Percentiles rank a stretch among this genome's conserved stretches.
phyloP scores from a whole-genome alignment of 1,140 invertebrate genomes.

The Diploscapter pachys region DNA sequence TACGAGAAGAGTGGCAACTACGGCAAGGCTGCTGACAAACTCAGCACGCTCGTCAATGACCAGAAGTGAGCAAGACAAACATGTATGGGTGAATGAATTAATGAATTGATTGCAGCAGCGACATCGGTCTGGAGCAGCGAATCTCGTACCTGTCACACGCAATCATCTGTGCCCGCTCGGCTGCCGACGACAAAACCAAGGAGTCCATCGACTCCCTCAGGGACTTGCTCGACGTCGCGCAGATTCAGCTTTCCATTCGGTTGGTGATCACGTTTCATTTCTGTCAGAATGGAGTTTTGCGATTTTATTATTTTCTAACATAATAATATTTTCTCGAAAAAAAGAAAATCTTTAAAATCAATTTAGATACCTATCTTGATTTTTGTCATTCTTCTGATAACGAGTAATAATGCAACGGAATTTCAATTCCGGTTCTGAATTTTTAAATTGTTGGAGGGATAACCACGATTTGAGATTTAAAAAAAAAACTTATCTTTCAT shows the following conservation, averaged over 20 bases:
- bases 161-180: conserved; percentile 73
- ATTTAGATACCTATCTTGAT: too few relatives aligned
- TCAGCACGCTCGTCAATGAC: conserved; percentile 79
- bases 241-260: conserved; percentile 47
- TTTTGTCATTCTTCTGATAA: too few relatives aligned
- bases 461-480: too few relatives aligned
- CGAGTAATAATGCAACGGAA: too few relatives aligned
- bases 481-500: too few relatives aligned
- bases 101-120: conserved; percentile 6
- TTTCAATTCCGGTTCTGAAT: too few relatives aligned
- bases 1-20: conserved; percentile 89
- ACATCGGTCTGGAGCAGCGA: conserved; percentile 20
- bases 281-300: too few relatives aligned
- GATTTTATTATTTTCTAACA: too few relatives aligned
- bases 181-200: conserved; percentile 62
- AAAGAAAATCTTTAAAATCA: too few relatives aligned
- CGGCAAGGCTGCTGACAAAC: conserved; percentile 81
- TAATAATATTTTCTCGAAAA: too few relatives aligned
- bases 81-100: conserved; percentile 54
- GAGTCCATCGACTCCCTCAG: conserved; percentile 74
- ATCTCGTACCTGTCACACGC: conserved; percentile 80
- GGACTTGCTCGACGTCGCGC: conserved; percentile 76
- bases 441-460: too few relatives aligned
- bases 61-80: conserved; percentile 66
- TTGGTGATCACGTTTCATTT: conserved; percentile 17